phyloP scores from a whole-genome alignment of 2,797 vertebrate genomes.

The Clarias laeviceps region DNA sequence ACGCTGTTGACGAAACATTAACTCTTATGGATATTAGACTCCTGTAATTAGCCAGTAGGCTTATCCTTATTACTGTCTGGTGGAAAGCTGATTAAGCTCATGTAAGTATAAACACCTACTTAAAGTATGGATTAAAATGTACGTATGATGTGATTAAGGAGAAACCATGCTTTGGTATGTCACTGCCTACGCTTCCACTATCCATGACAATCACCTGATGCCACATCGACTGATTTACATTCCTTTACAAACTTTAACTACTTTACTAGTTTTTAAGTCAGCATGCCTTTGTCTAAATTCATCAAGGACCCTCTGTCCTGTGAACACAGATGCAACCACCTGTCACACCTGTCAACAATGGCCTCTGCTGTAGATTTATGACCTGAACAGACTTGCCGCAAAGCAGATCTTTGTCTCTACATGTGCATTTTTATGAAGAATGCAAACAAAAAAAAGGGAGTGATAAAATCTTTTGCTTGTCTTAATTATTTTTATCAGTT shows the following conservation, averaged over 20 bases:
- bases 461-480: background rate
- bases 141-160: background rate
- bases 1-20: background rate
- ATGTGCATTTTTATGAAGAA: constrained; percentile 48
- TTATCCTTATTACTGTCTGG: background rate
- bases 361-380: constrained; percentile 51
- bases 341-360: constrained; percentile 51
- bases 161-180: background rate
- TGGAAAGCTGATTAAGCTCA: background rate
- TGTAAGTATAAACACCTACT: background rate
- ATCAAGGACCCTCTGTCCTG: background rate
- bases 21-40: background rate
- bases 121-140: background rate
- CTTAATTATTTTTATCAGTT: background rate
- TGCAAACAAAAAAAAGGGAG: background rate
- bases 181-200: background rate
- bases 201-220: background rate
- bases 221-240: background rate
- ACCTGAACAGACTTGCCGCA: constrained; percentile 67
- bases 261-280: no score
- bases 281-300: background rate
- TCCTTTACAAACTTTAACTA: background rate
- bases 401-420: constrained; percentile 62
- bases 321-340: constrained; percentile 1
- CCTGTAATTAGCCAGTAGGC: background rate